phyloP scores from a whole-genome alignment of 2,888 invertebrate genomes.

The Azorinus chamasolen region DNA sequence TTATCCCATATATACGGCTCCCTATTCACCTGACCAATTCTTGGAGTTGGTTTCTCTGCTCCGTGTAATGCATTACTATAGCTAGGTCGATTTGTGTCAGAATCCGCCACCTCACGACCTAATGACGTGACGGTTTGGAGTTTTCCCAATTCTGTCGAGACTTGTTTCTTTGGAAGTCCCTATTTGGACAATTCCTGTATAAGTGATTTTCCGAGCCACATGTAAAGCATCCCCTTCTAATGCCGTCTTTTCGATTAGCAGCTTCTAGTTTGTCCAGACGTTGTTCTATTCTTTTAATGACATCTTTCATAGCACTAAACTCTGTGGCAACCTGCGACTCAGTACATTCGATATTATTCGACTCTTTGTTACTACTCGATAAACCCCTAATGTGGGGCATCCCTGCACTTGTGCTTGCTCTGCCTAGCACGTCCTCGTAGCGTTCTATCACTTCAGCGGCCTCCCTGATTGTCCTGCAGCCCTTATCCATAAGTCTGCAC shows the following conservation, averaged over 20 bases:
- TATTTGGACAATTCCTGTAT: neutral
- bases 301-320: neutral
- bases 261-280: neutral
- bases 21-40: conserved; percentile 12
- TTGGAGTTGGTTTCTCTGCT: neutral
- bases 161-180: neutral
- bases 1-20: conserved; percentile 9
- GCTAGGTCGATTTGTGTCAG: too few relatives aligned
- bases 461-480: too few relatives aligned
- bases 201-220: conserved; percentile 1
- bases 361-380: neutral
- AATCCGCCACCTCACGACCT: conserved; percentile 37
- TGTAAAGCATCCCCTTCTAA: conserved; percentile 10
- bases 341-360: too few relatives aligned
- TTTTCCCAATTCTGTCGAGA: conserved; percentile 1
- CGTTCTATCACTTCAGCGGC: too few relatives aligned
- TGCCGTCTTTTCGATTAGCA: neutral
- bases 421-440: conserved; percentile 13
- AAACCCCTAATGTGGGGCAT: neutral
- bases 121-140: conserved; percentile 23
- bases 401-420: neutral
- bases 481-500: too few relatives aligned
- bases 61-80: neutral
- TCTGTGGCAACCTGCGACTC: neutral
- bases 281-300: neutral